Base-by-base conservation (phyloP, 2,797 vertebrate species). In the Salarias fasciatus region DNA sequence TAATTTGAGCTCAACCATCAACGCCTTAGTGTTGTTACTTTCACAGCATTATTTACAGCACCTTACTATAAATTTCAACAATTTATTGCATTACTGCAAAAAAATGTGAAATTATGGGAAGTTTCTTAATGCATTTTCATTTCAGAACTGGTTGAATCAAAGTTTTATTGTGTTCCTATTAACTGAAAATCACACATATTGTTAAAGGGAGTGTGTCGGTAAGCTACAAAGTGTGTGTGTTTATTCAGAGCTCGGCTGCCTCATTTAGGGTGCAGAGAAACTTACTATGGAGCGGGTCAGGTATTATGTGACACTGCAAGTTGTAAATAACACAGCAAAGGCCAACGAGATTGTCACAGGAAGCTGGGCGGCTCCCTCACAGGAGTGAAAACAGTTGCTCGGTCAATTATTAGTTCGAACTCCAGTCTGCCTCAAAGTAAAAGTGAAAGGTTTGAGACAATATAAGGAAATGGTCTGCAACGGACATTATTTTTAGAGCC, bases 241-340 rank as follows among this genome's bases (percentile, higher is more conserved):
- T 8, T 37, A 35, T 28, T 15, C 1, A 3, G 31, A 13, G 54
- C 1, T 29, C n/a, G 18, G 18, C 18, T 24, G 24, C 18, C 18
- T 18, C 30, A 6, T 30, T 71, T 30, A 9, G 36, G 12, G 2
- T 60, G 38, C 0, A 36, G 37, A 29, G 11, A 5, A 15, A 9
- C 18, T 44, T 9, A 10, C 2, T 46, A 28, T 18, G 11, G n/a
- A 66, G 18, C 15, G 43, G 45, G 8, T 28, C 4, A n/a, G 33
- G 3, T 6, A 24, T 45, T 18, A 47, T 13, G 42, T 42, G 38
- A 52, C 14, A 31, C 28, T 49, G 9, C 4, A 8, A 35, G 54
- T 52, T 56, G 40, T 50, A 70, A 78, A 70, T 71, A 55, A 61
- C 28, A 65, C 28, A 54, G 47, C 6, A 69, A 53, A 64, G 13